Evolutionary conservation across 1,140 invertebrate genomes (phyloP), one percentile per base, ranked within the genome.

Genomic region (Euborellia annulipes): DNA sequence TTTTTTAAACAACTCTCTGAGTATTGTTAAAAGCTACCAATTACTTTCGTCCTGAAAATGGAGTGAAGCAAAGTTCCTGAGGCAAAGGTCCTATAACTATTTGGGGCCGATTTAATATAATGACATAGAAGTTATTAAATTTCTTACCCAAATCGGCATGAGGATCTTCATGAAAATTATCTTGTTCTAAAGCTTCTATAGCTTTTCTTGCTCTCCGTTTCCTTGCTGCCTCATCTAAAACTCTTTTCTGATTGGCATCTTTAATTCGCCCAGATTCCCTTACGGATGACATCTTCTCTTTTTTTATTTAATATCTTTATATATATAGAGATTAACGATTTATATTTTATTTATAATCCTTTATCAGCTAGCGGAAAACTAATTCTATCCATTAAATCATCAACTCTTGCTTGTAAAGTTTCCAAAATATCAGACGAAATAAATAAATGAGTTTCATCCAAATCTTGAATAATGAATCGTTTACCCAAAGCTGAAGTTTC

Each of bases 121-220:
- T 34, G 9, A 34, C n/a, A n/a, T 9, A 34, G 9, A 9, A n/a
- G 9, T 34, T 34, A 34, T 14, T 14, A 9, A 34, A 34, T 21
- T 36, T 21, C 68, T 68, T 74, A 67, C 80, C 79, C 47, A 97
- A 69, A 68, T 97, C 91, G 0, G 91, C 91, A 65, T 97, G 91
- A 4, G 93, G 92, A 68, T 98, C 93, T 61, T 96, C 92, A 59
- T 96, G 92, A 61, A 90, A 97, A 63, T 98, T 98, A 55, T 98
- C 93, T 56, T 85, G 81, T 61, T 97, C 92, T n/a, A 98, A 66
- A 3, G 88, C 86, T 61, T 97, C 93, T 21, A 97, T 62, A 1
- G 88, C 85, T 65, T 95, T 94, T 39, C 86, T 76, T 18, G 84
- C 82, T 39, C 92, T 69, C 20, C 92, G 65, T 59, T 79, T 76